Evolutionary conservation across 2,797 vertebrate species (phyloP), one percentile per base, ranked within the genome.

Genomic region (Brotula barbata): DNA sequence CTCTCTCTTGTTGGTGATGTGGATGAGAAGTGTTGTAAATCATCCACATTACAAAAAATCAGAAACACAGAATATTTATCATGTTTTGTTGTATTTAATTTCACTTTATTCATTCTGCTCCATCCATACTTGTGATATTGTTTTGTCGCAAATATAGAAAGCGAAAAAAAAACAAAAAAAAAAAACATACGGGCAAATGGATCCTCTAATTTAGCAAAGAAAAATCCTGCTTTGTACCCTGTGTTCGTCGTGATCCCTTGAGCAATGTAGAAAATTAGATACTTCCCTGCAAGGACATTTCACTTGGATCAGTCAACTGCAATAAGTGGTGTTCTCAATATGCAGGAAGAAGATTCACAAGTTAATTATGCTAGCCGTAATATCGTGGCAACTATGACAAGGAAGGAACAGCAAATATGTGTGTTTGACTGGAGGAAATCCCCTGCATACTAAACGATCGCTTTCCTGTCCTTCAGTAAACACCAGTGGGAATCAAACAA

Each of bases 341-440:
- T 58, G 20, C 40, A 57, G 19, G 14, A 39, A 46, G 40, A 45
- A 10, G 45, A 46, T 14, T 10, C 19, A 20, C 31, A 48, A 51
- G 44, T 33, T 63, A 51, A 56, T 53, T 64, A n/a, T 42, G 23
- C 57, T 28, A 23, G 14, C 36, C 44, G 17, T 39, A 22, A 42
- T 59, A 58, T 60, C 41, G 19, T 58, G 45, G 37, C 33, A 61
- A 61, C 61, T 72, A 47, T 34, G 16, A 56, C 13, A 60, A 71
- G 71, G 21, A 65, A 48, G 56, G 37, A 14, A 50, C 34, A 57
- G 21, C 39, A 64, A 61, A 69, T 48, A 45, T 20, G 58, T 9
- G 11, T 47, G 31, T 62, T 16, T 52, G n/a, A 9, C 16, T 57
- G 16, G 46, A 54, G 64, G 53, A 41, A 53, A 52, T 23, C 41